Evolutionary conservation across 2,888 invertebrate species (phyloP).

Genomic region (Microctonus brassicae): DNA sequence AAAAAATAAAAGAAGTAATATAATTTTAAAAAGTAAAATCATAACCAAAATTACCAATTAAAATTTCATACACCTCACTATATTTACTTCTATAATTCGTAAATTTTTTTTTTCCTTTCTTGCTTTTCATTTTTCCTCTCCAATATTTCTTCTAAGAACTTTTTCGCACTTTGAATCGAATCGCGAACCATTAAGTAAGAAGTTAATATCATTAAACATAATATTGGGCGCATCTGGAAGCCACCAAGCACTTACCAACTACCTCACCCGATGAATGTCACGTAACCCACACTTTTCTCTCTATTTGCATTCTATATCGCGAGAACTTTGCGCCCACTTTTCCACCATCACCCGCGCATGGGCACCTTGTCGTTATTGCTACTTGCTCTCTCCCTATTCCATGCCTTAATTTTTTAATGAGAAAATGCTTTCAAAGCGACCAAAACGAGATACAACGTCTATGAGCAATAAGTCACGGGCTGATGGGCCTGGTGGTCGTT

Average conservation of each 20-base stretch:
- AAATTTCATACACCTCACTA: no score
- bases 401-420: slow-evolving; percentile 74
- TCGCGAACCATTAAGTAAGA: slow-evolving; percentile 70
- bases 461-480: slow-evolving; percentile 67
- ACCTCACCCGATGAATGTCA: slow-evolving; percentile 25
- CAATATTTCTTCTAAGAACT: slow-evolving; percentile 35
- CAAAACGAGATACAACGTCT: slow-evolving; percentile 67
- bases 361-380: slow-evolving; percentile 36
- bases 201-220: slow-evolving; percentile 71
- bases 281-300: slow-evolving; percentile 39
- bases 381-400: slow-evolving; percentile 42
- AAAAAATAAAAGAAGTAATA: slow-evolving; percentile 16
- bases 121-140: background rate
- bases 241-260: slow-evolving; percentile 68
- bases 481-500: slow-evolving; percentile 45
- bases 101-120: slow-evolving; percentile 27
- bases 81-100: background rate
- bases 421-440: slow-evolving; percentile 76
- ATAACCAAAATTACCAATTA: no score
- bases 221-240: slow-evolving; percentile 70
- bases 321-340: slow-evolving; percentile 45
- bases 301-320: slow-evolving; percentile 43
- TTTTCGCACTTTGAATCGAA: slow-evolving; percentile 69
- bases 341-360: slow-evolving; percentile 41
- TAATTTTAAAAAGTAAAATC: no score